Base-by-base conservation (phyloP, 2,888 invertebrate species). In the Gerris lacustris region DNA sequence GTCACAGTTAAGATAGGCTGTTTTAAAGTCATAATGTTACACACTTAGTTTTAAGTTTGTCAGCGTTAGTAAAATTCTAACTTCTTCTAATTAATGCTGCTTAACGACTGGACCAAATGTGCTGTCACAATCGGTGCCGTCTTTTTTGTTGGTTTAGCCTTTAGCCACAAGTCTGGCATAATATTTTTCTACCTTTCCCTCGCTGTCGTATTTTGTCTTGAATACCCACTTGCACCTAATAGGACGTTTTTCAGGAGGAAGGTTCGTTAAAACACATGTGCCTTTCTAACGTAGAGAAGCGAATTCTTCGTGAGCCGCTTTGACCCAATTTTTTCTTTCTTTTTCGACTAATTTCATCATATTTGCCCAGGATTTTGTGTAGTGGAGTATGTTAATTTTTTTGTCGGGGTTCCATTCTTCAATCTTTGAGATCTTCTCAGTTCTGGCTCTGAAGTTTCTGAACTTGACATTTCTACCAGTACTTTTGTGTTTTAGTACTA, bases 1-100 rank as follows among this genome's bases (percentile, higher is more conserved):
- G 9, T 75, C 74, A 6, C 77, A 75, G 67, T 77, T 75, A 7
- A 78, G 72, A 63, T 76, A 78, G 1, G 77, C 77, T 9, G 77
- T 76, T 6, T 70, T 71, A 5, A 77, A 77, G 72, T 77, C 78
- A 63, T 78, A 70, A 45, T 77, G 78, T 18, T 75, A 68, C 31
- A 77, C 72, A n/a, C 74, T 70, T 9, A 76, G 66, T 43, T 75
- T 71, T 7, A 75, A 17, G 70, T 75, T 72, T 6, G 76, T 75
- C 9, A 76, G 45, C 6, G 69, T 55, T 11, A 4, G 55, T 9
- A 55, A 15, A 55, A 2, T 15, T 55, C 55, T 55, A 55, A 55
- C 55, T 55, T 73, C 71, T 67, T 77, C 73, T n/a, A 77, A 72
- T 1, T 76, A 73, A 9, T 67, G 72, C 67, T 75, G 72, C 47